Evolutionary conservation across 2,797 vertebrate species (phyloP), one percentile per base, ranked within the genome.

Genomic region (Dallia pectoralis): DNA sequence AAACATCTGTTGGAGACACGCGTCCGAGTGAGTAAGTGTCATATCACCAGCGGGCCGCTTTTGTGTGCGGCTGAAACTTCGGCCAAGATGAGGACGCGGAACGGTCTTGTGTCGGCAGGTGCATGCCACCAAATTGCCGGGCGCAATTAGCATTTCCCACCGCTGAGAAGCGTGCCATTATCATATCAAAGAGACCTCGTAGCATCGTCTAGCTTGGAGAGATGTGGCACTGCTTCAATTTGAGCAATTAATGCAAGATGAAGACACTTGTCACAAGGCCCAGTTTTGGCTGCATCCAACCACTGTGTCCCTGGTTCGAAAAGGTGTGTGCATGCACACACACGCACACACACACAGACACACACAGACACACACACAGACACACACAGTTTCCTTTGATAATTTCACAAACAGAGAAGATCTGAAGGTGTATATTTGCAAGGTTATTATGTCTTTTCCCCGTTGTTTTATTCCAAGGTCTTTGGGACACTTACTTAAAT

Each of bases 201-300:
- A 94, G 94, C 94, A 94, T 94, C 93, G 94, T 94, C 93, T 94
- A 94, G 93, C 94, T 97, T 95, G 93, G 92, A 96, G 95, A 96
- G 96, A 97, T 94, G 94, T 96, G 96, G 95, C 96, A 95, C 95
- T 92, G 96, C 97, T 97, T 97, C 96, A 97, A 97, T 99, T 95
- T 94, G 94, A 98, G 96, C 97, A 99, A 98, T 99, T 98, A 98
- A 97, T 98, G 95, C 95, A 94, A 95, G 95, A 96, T 96, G 96
- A 97, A 95, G 95, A 96, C 94, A 93, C 93, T 94, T 95, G 93
- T 94, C 93, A 90, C 92, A 91, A 92, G 89, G 94, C 93, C 92
- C 91, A 94, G 93, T 92, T 93, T 92, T 30, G 61, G 84, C 91
- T 92, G 93, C 94, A 94, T 94, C 94, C 92, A 91, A 92, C 91